These are phyloP conservation scores for Hemiprocne comata DNA, from an alignment of 2,113 vertebrate genomes.

Conservation along the genomic window DNA sequence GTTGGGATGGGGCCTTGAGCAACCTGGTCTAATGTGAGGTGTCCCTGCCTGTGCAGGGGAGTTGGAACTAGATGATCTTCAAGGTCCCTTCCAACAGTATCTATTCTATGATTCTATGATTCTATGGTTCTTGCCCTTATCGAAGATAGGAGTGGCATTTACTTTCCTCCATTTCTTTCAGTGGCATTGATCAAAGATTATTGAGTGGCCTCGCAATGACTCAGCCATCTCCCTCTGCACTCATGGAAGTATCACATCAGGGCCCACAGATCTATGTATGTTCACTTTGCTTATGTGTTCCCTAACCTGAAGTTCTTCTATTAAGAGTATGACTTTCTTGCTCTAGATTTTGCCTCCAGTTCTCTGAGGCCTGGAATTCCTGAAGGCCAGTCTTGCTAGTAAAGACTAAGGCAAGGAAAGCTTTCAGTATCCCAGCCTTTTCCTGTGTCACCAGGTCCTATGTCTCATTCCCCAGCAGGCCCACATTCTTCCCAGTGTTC, in stretches of 20 bases:
- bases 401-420: not conserved
- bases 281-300: too few relatives aligned
- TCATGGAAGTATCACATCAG: accelerated
- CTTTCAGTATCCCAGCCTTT: not conserved
- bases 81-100: too few relatives aligned
- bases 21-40: too few relatives aligned
- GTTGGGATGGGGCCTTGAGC: too few relatives aligned
- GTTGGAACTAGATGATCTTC: too few relatives aligned
- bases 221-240: not conserved
- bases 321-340: not conserved
- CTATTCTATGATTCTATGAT: too few relatives aligned
- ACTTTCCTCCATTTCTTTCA: not conserved
- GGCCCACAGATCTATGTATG: not conserved
- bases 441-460: not conserved
- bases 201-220: not conserved
- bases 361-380: not conserved
- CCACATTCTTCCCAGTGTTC: too few relatives aligned
- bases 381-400: not conserved
- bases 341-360: not conserved
- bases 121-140: not conserved
- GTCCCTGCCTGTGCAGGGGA: too few relatives aligned
- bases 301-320: not conserved
- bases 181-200: not conserved
- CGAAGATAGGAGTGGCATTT: not conserved
- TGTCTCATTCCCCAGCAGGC: not conserved